These are phyloP conservation scores for Acanthochromis polyacanthus DNA, from an alignment of 2,113 vertebrate species.

Conservation along the genomic window DNA sequence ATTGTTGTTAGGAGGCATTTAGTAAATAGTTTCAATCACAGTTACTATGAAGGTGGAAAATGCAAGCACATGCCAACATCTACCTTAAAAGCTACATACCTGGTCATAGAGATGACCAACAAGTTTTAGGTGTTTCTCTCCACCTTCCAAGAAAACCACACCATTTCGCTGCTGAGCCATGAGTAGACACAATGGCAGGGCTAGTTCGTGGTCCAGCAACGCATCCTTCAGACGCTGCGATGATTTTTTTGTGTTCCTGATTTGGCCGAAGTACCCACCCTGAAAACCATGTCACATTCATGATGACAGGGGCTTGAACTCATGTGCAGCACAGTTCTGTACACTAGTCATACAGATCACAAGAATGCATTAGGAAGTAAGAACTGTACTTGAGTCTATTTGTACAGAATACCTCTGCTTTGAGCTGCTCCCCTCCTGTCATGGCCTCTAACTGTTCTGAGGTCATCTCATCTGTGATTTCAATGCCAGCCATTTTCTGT, in stretches of 20 bases:
- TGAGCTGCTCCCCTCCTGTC: slow-evolving; percentile 98
- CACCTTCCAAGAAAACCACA: slow-evolving; percentile 97
- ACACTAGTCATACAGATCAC: neutral
- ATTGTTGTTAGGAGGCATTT: neutral
- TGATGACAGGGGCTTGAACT: neutral
- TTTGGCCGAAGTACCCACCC: slow-evolving; percentile 99
- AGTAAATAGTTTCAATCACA: neutral
- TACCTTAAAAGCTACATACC: slow-evolving; percentile 72
- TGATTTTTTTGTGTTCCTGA: slow-evolving; percentile 98
- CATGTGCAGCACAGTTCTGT: neutral
- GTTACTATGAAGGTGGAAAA: neutral
- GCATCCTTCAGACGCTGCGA: slow-evolving; percentile 97
- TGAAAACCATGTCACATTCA: slow-evolving; percentile 65
- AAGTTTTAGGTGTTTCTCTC: slow-evolving; percentile 97
- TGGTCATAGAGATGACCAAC: slow-evolving; percentile 99
- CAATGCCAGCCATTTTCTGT: slow-evolving; percentile 99
- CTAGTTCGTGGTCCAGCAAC: slow-evolving; percentile 94
- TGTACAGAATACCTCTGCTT: slow-evolving; percentile 91
- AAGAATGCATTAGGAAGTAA: neutral
- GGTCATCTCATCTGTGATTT: slow-evolving; percentile 99
- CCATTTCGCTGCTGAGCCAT: slow-evolving; percentile 94
- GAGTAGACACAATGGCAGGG: slow-evolving; percentile 94
- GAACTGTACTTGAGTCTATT: neutral
- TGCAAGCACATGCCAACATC: neutral
- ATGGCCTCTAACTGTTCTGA: slow-evolving; percentile 97